A percentile compares a stretch with the other conserved stretches of the same genome.
These are phyloP conservation scores for Pristionchus exspectatus DNA, from an alignment of 2,888 invertebrate species.

Conservation along the genomic window DNA sequence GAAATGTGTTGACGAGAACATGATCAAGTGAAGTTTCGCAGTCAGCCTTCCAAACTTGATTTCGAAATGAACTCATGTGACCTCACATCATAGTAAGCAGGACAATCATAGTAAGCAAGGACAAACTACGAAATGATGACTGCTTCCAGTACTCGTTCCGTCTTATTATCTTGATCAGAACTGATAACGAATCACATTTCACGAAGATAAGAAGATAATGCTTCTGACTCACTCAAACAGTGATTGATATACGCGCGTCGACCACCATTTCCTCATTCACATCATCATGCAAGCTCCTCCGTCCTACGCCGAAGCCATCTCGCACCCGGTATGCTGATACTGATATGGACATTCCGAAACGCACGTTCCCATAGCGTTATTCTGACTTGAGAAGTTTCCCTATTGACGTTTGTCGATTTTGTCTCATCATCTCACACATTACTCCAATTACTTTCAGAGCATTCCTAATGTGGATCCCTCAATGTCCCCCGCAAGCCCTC, in stretches of 20 bases:
- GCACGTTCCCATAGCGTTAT: no score
- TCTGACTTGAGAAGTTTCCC: no score
- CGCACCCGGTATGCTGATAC: no score
- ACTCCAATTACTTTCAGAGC: background rate
- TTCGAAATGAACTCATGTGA: background rate
- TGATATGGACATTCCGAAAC: no score
- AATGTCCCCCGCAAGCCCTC: background rate
- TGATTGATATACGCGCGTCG: background rate
- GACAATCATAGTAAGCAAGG: background rate
- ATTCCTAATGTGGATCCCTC: background rate
- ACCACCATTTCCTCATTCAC: background rate
- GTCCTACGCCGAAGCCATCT: background rate
- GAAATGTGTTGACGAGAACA: no score
- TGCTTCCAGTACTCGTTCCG: background rate
- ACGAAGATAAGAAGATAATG: background rate
- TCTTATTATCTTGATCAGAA: background rate
- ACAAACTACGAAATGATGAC: background rate
- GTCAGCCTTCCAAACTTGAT: background rate
- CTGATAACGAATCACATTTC: background rate
- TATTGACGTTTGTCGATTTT: no score
- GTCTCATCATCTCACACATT: no score
- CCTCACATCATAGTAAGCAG: no score
- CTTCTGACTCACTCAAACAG: background rate
- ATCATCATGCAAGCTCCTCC: conserved; percentile 1
- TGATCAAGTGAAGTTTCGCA: no score